These are phyloP conservation scores for Erebia epiphron DNA, from an alignment of 2,888 invertebrate genomes.

Conservation along the genomic window DNA sequence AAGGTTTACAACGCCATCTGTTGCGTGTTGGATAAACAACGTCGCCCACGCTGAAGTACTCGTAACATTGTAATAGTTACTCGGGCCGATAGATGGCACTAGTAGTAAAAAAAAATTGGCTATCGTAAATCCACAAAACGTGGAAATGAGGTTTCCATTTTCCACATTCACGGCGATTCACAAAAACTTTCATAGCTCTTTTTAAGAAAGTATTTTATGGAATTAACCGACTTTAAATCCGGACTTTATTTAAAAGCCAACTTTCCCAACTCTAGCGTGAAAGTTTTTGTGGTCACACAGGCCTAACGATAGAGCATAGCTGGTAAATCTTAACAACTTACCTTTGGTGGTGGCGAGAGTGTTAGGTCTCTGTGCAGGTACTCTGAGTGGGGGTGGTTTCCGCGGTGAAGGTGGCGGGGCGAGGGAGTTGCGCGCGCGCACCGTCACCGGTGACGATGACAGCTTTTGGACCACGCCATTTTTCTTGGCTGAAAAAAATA, in stretches of 20 bases:
- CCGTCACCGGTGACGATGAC: conserved; percentile 72
- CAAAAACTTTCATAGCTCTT: no score
- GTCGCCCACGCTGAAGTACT: neutral
- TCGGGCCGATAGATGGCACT: conserved; percentile 15
- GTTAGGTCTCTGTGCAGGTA: conserved; percentile 70
- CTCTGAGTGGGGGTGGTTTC: conserved; percentile 66
- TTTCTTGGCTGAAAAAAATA: conserved; percentile 67
- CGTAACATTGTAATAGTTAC: neutral
- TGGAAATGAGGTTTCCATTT: neutral
- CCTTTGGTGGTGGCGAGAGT: conserved; percentile 73
- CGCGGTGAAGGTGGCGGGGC: conserved; percentile 72
- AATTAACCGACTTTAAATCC: neutral
- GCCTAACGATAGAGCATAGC: no score
- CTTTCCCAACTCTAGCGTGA: no score
- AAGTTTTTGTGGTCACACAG: no score
- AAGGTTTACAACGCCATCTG: conserved; percentile 13
- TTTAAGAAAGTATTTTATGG: no score
- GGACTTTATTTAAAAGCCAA: no score
- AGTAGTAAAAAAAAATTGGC: neutral
- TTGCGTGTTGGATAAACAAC: neutral
- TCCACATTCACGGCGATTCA: no score
- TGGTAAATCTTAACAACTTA: conserved; percentile 38
- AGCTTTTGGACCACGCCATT: conserved; percentile 78
- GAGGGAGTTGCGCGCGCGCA: conserved; percentile 69
- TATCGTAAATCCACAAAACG: neutral